Evolutionary conservation across 2,797 vertebrate genomes (phyloP).

Genomic region (Poeciliopsis gracilis): DNA sequence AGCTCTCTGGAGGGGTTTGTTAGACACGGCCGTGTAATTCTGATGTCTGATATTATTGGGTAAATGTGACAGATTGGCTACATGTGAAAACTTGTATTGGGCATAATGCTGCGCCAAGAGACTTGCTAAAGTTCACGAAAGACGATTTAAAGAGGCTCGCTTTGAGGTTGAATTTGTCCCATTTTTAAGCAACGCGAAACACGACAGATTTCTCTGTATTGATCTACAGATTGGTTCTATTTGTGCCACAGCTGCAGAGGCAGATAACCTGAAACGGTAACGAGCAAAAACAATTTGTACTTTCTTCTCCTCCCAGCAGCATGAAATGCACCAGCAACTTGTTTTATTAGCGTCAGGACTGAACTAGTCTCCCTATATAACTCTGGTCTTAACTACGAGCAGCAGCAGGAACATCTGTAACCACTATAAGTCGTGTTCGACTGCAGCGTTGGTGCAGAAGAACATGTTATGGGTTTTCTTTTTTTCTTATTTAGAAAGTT

Average conservation of each 20-base stretch:
- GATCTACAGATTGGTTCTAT: not conserved
- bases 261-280: not conserved
- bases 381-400: not conserved
- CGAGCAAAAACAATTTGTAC: not conserved
- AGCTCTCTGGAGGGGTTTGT: slow-evolving; percentile 17
- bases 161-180: not conserved
- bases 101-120: not conserved
- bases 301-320: not conserved
- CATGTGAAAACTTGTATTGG: not conserved
- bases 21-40: slow-evolving; percentile 4
- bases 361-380: not conserved
- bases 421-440: not conserved
- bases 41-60: not conserved
- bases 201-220: no score
- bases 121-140: not conserved
- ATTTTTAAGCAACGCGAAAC: not conserved
- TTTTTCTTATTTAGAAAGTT: not conserved
- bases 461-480: not conserved
- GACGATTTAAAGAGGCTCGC: not conserved
- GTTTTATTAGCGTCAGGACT: not conserved
- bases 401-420: not conserved
- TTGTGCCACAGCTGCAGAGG: not conserved
- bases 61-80: not conserved
- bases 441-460: not conserved
- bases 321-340: not conserved